Evolutionary conservation across 1,140 invertebrate genomes (phyloP).

Genomic region (Trigoniulus corallinus): DNA sequence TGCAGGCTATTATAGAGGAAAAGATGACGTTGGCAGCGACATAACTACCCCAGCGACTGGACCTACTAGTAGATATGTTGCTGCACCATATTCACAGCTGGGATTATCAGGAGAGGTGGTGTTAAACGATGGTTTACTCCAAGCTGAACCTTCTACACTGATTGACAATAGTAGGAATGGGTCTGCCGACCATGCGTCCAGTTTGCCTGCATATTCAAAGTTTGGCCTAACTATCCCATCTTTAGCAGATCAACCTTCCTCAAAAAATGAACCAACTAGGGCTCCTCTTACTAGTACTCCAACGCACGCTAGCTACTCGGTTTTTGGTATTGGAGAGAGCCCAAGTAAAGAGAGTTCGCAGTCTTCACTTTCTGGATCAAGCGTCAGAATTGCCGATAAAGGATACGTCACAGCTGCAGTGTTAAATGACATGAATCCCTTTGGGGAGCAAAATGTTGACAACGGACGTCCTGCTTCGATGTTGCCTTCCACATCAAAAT

Average conservation of each 20-base stretch:
- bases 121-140: background rate
- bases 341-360: background rate
- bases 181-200: background rate
- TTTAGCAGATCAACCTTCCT: background rate
- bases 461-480: background rate
- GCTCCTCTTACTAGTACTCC: background rate
- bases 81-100: conserved; percentile 2
- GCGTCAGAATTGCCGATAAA: background rate
- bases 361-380: background rate
- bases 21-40: background rate
- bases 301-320: background rate
- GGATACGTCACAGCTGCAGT: background rate
- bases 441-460: background rate
- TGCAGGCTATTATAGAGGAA: background rate
- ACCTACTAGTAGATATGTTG: background rate
- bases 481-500: background rate
- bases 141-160: background rate
- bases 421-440: background rate
- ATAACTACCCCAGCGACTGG: background rate
- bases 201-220: background rate
- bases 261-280: background rate
- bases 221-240: background rate
- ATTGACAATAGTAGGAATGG: background rate
- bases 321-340: background rate
- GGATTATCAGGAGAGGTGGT: background rate